phyloP scores from a whole-genome alignment of 2,797 vertebrate species.

The Amphiprion clarkii region DNA sequence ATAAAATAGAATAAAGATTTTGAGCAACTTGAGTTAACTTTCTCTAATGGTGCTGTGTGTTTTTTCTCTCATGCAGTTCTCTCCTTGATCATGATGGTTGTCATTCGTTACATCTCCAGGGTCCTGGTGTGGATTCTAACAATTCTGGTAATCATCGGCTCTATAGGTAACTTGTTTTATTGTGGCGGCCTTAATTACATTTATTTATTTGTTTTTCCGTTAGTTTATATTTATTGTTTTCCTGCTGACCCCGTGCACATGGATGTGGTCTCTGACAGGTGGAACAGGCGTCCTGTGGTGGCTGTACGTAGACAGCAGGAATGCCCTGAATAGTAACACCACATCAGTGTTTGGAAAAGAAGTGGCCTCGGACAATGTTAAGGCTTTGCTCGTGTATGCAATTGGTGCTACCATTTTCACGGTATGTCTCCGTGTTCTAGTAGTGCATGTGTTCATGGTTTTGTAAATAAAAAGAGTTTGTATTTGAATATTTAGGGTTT shows the following conservation, averaged over 20 bases:
- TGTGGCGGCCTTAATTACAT: not conserved
- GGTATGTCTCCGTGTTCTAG: constrained; percentile 75
- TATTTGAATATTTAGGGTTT: not conserved
- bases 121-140: constrained; percentile 96
- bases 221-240: not conserved
- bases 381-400: constrained; percentile 93
- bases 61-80: constrained; percentile 86
- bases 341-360: constrained; percentile 84
- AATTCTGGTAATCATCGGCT: constrained; percentile 91
- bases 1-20: not conserved
- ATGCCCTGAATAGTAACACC: constrained; percentile 73
- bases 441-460: not conserved
- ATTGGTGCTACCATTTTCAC: constrained; percentile 94
- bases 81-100: constrained; percentile 95
- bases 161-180: constrained; percentile 88
- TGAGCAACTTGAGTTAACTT: not conserved
- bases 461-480: not conserved
- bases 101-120: constrained; percentile 97
- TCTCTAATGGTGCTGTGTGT: not conserved
- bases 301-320: constrained; percentile 92
- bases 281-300: constrained; percentile 96
- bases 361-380: constrained; percentile 91
- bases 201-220: not conserved
- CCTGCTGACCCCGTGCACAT: not conserved
- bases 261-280: constrained; percentile 77